Evolutionary conservation across 2,888 invertebrate genomes (phyloP), one percentile per base, ranked within the genome.

Genomic region (Ellobium chinense): DNA sequence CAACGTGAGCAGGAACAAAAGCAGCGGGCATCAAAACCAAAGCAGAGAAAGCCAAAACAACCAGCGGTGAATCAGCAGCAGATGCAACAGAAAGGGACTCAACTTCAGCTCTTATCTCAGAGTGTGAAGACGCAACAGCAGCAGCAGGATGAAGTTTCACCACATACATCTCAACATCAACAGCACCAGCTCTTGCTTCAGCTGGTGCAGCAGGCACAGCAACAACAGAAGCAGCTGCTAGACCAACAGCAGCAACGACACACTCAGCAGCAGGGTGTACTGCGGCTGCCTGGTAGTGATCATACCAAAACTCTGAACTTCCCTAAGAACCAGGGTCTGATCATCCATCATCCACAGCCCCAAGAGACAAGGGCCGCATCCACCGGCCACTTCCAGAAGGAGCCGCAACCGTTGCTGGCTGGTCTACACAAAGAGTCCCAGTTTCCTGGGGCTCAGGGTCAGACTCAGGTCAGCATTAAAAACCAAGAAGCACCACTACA

Each of bases 151-250:
- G 29, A 54, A 39, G 54, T 29, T 0, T 58, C 21, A 24, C 34
- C 5, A 36, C 37, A 62, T 9, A 27, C 60, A 7, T 1, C 37
- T 3, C 37, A 62, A 21, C 18, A 63, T 21, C 18, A 63, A n/a
- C 31, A 65, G n/a, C 77, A 68, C 58, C 77, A 77, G 29, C 68
- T 77, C 4, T 37, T 78, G 62, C 34, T 78, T 7, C 60, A 78
- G n/a, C 56, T 78, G 14, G 78, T 78, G 27, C 78, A 78, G 29
- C 78, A 78, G 36, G 70, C 69, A 12, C 77, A 77, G 58, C 76
- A 74, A 36, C 66, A 69, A n/a, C 78, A 78, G 34, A 69, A 63
- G 29, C 70, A 78, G n/a, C 39, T 63, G 36, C 36, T 37, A 24
- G 46, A 70, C 34, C 39, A 70, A 21, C 70, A 69, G 46, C 60